Percentiles rank a stretch among this genome's conserved stretches.
These are phyloP conservation scores for Cerceris rybyensis DNA, from an alignment of 2,888 invertebrate species.

Conservation along the genomic window DNA sequence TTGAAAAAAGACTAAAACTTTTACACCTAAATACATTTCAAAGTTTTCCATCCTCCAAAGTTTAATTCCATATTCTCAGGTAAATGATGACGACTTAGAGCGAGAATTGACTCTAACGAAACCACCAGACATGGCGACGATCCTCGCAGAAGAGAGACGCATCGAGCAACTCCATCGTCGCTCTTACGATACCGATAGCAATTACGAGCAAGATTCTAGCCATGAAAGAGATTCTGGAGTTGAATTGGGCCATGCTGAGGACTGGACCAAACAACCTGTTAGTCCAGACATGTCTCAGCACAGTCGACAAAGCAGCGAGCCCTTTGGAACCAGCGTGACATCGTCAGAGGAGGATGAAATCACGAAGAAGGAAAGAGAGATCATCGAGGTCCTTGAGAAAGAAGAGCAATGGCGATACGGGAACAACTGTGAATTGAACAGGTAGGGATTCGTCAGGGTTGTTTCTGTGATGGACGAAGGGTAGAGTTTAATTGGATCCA, in stretches of 20 bases:
- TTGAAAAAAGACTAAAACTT: too few species aligned
- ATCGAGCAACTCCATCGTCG: conserved; percentile 90
- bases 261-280: conserved; percentile 79
- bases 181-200: conserved; percentile 88
- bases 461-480: conserved; percentile 26
- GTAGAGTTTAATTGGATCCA: too few species aligned
- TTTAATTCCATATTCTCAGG: conserved; percentile 76
- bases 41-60: too few species aligned
- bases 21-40: too few species aligned
- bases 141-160: conserved; percentile 91
- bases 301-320: conserved; percentile 91
- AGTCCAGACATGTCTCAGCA: conserved; percentile 84
- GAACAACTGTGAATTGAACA: conserved; percentile 76
- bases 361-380: conserved; percentile 86
- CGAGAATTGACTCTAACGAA: conserved; percentile 87
- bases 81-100: conserved; percentile 87
- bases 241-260: conserved; percentile 85
- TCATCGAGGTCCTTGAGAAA: conserved; percentile 86
- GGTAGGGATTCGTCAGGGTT: conserved; percentile 63
- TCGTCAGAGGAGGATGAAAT: conserved; percentile 91
- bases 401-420: conserved; percentile 85
- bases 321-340: conserved; percentile 87
- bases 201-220: conserved; percentile 81
- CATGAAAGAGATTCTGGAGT: conserved; percentile 89
- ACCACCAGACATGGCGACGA: conserved; percentile 90